Conservation (phyloP, 2,113 vertebrate species). For the Regulus satrapa region DNA sequence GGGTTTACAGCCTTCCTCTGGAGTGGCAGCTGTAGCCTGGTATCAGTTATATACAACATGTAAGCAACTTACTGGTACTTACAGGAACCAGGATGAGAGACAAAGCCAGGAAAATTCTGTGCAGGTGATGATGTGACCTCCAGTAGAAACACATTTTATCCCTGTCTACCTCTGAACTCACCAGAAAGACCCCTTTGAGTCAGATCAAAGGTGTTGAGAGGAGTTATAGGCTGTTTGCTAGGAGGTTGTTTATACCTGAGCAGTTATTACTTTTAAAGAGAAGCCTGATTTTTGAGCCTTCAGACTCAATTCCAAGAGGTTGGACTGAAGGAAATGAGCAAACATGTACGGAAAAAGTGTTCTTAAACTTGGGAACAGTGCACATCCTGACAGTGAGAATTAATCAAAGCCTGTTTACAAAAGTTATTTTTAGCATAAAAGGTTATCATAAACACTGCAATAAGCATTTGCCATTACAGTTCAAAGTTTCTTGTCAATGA, state of each 20-base stretch:
- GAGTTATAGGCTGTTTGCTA: background rate
- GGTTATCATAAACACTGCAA: slow-evolving; percentile 56
- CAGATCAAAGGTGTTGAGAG: background rate
- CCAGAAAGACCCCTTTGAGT: background rate
- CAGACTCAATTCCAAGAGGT: slow-evolving; percentile 23
- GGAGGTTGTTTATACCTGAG: slow-evolving; percentile 12
- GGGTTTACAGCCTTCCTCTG: background rate
- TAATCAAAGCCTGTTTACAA: slow-evolving; percentile 79
- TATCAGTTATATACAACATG: background rate
- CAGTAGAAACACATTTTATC: background rate
- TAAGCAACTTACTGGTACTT: background rate
- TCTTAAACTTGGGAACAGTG: slow-evolving; percentile 66
- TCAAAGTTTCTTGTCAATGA: slow-evolving; percentile 6
- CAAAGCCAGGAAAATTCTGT: background rate
- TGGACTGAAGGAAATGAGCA: slow-evolving; percentile 72
- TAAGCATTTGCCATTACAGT: background rate
- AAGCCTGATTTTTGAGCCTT: slow-evolving; percentile 24
- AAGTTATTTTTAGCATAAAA: slow-evolving; percentile 79
- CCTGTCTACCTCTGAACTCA: background rate
- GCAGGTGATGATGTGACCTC: background rate
- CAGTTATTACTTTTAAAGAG: background rate
- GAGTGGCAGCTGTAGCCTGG: background rate
- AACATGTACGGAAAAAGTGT: slow-evolving; percentile 74
- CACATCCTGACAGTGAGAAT: slow-evolving; percentile 79
- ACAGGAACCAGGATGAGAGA: background rate